Base-by-base conservation (phyloP, 2,113 vertebrate genomes). In the Heterocephalus glaber region DNA sequence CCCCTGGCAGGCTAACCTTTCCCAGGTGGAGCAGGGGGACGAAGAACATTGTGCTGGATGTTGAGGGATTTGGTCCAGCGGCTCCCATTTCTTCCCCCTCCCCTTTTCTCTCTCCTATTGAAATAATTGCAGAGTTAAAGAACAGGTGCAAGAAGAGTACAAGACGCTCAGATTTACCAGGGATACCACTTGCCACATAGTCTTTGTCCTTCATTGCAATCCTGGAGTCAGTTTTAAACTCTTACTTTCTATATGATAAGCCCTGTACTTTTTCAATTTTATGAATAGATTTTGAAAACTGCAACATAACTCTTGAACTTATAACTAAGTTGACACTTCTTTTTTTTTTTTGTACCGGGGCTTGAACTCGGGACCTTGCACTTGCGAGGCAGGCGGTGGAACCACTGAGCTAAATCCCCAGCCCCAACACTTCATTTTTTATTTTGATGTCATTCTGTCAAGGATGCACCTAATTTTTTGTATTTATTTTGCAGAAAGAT, bases 401-500 rank as follows among this genome's bases (percentile, higher is more conserved):
- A n/a, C n/a, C n/a, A n/a, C n/a, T n/a, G n/a, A n/a, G n/a, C n/a
- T n/a, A n/a, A n/a, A n/a, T n/a, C n/a, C n/a, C n/a, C n/a, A n/a
- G n/a, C n/a, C n/a, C n/a, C n/a, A 61, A 30, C 44, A 54, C 47
- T 88, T 90, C 63, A 77, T 20, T 41, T 81, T 86, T 90, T 85
- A 35, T 49, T 80, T 54, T 28, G 38, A 68, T 77, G 28, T 7
- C 16, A 30, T 63, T 95, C 28, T 76, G 63, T 49, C 41, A 92
- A 54, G 35, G n/a, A 38, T 80, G n/a, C 41, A 83, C 16, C 35
- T 65, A 30, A 35, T 70, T 65, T 97, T 47, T 83, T 41, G 47
- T 97, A 1, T 88, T 83, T 49, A 8, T 96, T 98, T 98, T 95
- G 41, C 97, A 99, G 99, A 99, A 98, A 95, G 98, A 99, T 96